Evolutionary conservation across 2,797 vertebrate genomes (phyloP).

Genomic region (Phataginus tricuspis): DNA sequence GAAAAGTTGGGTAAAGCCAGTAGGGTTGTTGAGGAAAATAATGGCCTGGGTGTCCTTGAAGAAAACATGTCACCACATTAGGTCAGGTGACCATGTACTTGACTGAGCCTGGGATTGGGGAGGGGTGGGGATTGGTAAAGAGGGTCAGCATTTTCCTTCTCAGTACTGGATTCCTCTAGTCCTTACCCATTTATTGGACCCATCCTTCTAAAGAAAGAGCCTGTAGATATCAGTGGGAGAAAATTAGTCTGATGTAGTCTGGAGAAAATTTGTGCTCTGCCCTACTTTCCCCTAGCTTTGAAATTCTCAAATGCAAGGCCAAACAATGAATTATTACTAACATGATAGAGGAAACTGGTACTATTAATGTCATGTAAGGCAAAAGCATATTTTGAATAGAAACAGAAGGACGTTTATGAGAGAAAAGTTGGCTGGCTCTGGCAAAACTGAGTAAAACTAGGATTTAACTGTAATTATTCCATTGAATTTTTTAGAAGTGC

Average conservation of each 20-base stretch:
- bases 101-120: neutral
- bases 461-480: constrained; percentile 19
- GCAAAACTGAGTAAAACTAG: neutral
- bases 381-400: constrained; percentile 50
- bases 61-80: neutral
- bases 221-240: constrained; percentile 28
- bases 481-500: neutral
- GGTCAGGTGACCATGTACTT: neutral
- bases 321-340: constrained; percentile 65
- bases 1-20: neutral
- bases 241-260: constrained; percentile 68
- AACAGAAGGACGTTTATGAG: constrained; percentile 75
- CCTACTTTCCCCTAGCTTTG: constrained; percentile 58
- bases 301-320: constrained; percentile 57
- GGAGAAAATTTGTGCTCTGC: constrained; percentile 63
- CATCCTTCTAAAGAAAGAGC: constrained; percentile 10
- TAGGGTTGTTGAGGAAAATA: neutral
- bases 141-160: neutral
- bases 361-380: constrained; percentile 24
- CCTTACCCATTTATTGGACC: neutral
- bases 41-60: neutral
- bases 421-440: neutral
- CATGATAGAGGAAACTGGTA: constrained; percentile 61
- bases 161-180: neutral
- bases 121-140: neutral